phyloP scores from a whole-genome alignment of 2,888 invertebrate species.

The Melieria picta region DNA sequence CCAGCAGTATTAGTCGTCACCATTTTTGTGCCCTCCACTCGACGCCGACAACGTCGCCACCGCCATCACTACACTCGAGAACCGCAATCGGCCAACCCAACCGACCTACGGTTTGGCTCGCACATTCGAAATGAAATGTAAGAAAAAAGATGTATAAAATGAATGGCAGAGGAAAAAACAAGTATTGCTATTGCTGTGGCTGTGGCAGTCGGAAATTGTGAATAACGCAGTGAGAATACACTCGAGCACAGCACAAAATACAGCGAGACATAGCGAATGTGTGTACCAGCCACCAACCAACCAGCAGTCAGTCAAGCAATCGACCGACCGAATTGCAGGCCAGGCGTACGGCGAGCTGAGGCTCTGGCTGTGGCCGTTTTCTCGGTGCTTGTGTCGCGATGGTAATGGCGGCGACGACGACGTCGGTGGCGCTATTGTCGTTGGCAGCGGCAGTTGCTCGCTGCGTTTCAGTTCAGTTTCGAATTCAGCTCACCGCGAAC shows the following conservation, averaged over 20 bases:
- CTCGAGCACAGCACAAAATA: neutral
- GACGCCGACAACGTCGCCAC: no score
- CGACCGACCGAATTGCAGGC: neutral
- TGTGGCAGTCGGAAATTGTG: conserved; percentile 16
- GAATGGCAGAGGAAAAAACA: conserved; percentile 14
- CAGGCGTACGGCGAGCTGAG: neutral
- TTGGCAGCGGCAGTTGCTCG: neutral
- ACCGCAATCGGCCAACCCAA: neutral
- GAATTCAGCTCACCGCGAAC: conserved; percentile 3
- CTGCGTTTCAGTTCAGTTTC: conserved; percentile 3
- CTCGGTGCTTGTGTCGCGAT: conserved; percentile 20
- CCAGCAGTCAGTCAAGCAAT: neutral
- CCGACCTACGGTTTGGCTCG: conserved; percentile 1
- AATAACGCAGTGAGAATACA: conserved; percentile 18
- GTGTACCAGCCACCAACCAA: conserved; percentile 4
- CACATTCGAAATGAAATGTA: no score
- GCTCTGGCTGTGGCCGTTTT: conserved; percentile 14
- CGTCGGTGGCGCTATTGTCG: conserved; percentile 7
- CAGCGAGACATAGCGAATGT: conserved; percentile 10
- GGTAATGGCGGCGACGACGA: conserved; percentile 21
- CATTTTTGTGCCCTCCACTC: neutral
- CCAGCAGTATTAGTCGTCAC: conserved; percentile 3
- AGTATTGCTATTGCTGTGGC: conserved; percentile 7
- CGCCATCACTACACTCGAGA: conserved; percentile 14
- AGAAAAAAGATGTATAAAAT: conserved; percentile 7